Evolutionary conservation across 2,888 invertebrate genomes (phyloP).

Genomic region (Mythimna loreyi): DNA sequence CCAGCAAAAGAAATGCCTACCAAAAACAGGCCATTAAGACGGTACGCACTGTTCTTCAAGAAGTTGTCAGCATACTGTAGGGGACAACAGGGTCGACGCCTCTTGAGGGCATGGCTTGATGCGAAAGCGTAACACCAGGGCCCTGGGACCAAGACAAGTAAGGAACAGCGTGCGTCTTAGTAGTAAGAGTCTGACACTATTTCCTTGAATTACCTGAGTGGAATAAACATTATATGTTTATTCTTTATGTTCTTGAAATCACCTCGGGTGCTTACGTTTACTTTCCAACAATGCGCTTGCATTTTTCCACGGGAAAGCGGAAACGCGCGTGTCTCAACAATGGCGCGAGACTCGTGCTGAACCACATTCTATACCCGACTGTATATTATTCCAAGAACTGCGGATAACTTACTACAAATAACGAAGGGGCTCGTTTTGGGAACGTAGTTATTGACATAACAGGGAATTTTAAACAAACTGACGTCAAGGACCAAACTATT

Average conservation of each 20-base stretch:
- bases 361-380: conserved; percentile 83
- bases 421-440: conserved; percentile 49
- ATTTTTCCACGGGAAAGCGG: conserved; percentile 90
- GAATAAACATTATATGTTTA: conserved; percentile 50
- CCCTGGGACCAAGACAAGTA: no score
- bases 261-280: conserved; percentile 75
- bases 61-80: no score
- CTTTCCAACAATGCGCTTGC: conserved; percentile 88
- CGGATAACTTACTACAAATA: conserved; percentile 67
- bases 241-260: conserved; percentile 71
- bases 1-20: conserved; percentile 18
- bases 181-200: no score
- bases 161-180: no score
- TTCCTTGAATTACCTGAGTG: conserved; percentile 32
- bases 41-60: no score
- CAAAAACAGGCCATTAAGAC: no score
- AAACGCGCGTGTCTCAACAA: conserved; percentile 88
- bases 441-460: conserved; percentile 60
- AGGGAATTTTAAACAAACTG: conserved; percentile 59
- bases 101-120: no score
- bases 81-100: no score
- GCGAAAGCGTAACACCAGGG: no score
- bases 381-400: conserved; percentile 85
- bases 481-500: conserved; percentile 32
- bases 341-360: conserved; percentile 82